These are phyloP conservation scores for Halesus radiatus DNA, from an alignment of 1,140 invertebrate species.

Conservation along the genomic window DNA sequence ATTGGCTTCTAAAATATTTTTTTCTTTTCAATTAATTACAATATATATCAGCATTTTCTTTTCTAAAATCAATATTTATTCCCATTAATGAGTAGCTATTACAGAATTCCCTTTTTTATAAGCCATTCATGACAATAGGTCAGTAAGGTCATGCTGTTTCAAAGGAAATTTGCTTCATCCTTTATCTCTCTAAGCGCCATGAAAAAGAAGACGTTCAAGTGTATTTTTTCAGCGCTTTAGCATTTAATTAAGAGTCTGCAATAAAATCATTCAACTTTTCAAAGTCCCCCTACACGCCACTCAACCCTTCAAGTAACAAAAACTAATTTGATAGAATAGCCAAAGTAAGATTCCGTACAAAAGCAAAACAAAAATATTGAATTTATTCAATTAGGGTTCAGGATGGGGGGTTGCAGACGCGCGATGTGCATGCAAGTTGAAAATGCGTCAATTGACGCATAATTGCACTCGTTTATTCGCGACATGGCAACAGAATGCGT, in stretches of 20 bases:
- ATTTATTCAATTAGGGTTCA: slow-evolving; percentile 31
- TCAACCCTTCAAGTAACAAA: slow-evolving; percentile 44
- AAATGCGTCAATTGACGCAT: slow-evolving; percentile 40
- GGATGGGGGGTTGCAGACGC: not conserved
- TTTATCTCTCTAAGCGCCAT: not conserved
- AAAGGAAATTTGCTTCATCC: not conserved
- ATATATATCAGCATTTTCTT: no score
- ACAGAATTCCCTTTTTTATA: no score
- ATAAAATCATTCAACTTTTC: slow-evolving; percentile 16
- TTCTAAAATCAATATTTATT: no score
- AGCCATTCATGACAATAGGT: no score
- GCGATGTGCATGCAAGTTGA: not conserved
- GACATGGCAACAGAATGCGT: slow-evolving; percentile 42
- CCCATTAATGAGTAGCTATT: no score
- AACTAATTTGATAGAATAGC: slow-evolving; percentile 43
- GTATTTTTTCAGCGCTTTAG: not conserved
- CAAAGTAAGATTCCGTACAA: slow-evolving; percentile 29
- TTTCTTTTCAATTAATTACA: no score
- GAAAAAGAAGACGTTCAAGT: not conserved
- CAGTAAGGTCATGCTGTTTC: not conserved
- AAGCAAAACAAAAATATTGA: slow-evolving; percentile 42
- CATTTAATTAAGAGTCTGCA: not conserved
- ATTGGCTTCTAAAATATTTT: no score
- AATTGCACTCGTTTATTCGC: slow-evolving; percentile 49
- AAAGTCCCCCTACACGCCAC: slow-evolving; percentile 1